Evolutionary conservation across 2,888 invertebrate species (phyloP), one percentile per base, ranked within the genome.

Genomic region (Erebia palarica): DNA sequence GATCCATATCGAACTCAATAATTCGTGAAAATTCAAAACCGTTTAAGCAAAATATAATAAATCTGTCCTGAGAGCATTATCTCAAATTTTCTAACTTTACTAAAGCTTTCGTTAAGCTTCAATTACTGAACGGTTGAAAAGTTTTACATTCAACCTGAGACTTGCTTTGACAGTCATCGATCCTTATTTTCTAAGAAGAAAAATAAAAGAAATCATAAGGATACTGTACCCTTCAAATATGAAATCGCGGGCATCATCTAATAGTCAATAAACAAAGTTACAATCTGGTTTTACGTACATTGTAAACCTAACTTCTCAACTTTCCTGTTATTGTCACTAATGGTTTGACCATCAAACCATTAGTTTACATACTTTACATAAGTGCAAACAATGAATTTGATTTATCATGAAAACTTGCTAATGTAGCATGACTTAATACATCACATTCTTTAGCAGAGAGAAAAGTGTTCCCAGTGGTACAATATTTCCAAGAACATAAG

Each of bases 361-460:
- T 36, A 55, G 18, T 2, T 55, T 18, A 18, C 18, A 18, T 18
- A 18, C n/a, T 55, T 10, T 18, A 10, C 18, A 10, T 16, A 14
- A 16, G 53, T 47, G 11, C 11, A 60, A 63, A 47, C 47, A 21
- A 14, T 21, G 21, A 7, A 63, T 18, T 14, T 21, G 14, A 49
- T 63, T 49, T 63, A 63, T 63, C 63, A 21, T 49, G 47, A 61
- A 18, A 44, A 61, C 16, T 60, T 61, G 61, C 47, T 18, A 18
- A 44, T 44, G n/a, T 60, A 44, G 60, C 10, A 42, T 44, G 36
- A 16, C 61, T 44, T 47, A 47, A 61, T 61, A 61, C 47, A 49
- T 49, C 49, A 63, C 49, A 18, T 63, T 21, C 63, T 61, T 27
- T 61, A 49, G 63, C 21, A 21, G 49, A 13, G 63, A 21, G 14